phyloP scores from a whole-genome alignment of 2,113 vertebrate species.

The Thamnophis sirtalis region DNA sequence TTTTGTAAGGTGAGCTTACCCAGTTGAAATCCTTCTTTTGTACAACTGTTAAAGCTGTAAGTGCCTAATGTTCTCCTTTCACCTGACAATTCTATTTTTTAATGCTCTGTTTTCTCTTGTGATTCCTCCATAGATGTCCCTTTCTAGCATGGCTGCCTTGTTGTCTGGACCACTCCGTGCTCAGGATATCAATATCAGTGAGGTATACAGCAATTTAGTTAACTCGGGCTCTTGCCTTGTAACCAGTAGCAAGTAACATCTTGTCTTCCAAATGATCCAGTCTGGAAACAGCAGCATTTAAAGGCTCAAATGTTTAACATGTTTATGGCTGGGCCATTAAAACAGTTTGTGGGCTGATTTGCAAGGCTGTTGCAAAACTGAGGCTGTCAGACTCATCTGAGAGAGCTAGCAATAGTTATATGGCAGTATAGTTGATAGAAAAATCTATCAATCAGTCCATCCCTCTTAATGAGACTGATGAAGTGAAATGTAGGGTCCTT shows the following conservation, averaged over 20 bases:
- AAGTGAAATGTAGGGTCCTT: background rate
- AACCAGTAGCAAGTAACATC: background rate
- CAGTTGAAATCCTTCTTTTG: background rate
- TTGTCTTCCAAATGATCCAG: background rate
- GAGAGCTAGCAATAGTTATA: background rate
- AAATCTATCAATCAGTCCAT: background rate
- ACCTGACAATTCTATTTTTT: background rate
- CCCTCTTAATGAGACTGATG: background rate
- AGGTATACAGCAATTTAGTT: slow-evolving; percentile 22
- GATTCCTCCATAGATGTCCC: slow-evolving; percentile 13
- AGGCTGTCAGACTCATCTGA: background rate
- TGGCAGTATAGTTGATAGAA: background rate
- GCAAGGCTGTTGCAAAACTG: background rate
- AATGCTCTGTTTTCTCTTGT: background rate
- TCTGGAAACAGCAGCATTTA: background rate
- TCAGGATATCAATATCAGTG: slow-evolving; percentile 51
- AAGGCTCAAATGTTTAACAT: background rate
- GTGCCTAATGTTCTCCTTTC: background rate
- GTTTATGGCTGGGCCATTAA: background rate
- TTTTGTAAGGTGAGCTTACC: background rate
- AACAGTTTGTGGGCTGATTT: background rate
- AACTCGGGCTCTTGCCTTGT: background rate
- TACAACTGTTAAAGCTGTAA: background rate
- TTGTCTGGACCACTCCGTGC: slow-evolving; percentile 52
- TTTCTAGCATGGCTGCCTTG: slow-evolving; percentile 46